A percentile compares a stretch with the other conserved stretches of the same genome.
Conservation (phyloP, 2,888 invertebrate genomes). For the Tinea semifulvella region DNA sequence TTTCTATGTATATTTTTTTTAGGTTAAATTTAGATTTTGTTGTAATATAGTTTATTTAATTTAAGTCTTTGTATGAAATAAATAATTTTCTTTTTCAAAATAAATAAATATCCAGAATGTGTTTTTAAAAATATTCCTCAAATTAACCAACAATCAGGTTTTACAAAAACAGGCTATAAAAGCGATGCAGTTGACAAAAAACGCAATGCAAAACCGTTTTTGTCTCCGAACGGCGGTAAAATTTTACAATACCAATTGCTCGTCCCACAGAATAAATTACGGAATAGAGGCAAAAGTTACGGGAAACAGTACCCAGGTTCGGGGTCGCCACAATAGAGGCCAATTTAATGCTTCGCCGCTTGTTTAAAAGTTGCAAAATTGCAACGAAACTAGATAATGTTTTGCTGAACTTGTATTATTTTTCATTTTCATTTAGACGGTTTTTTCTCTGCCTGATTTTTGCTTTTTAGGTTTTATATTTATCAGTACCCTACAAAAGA, state of each 20-base stretch:
- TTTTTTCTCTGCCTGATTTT: not conserved
- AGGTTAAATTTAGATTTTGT: too few relatives aligned
- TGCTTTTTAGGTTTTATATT: not conserved
- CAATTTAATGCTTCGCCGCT: constrained; percentile 32
- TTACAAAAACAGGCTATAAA: not conserved
- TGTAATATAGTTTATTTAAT: too few relatives aligned
- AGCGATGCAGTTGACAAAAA: not conserved
- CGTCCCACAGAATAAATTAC: constrained; percentile 11
- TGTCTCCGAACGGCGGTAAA: constrained; percentile 9
- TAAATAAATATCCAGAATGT: too few relatives aligned
- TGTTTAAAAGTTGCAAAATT: constrained; percentile 13
- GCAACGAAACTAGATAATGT: constrained; percentile 11
- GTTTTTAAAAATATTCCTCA: too few relatives aligned
- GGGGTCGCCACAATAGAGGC: constrained; percentile 18
- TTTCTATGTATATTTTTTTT: too few relatives aligned
- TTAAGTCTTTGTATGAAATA: too few relatives aligned
- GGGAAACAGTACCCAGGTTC: constrained; percentile 4
- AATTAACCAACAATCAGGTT: not conserved
- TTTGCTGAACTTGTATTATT: not conserved
- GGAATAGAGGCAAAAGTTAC: not conserved
- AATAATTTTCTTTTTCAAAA: too few relatives aligned
- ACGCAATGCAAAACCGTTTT: not conserved
- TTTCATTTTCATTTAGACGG: not conserved
- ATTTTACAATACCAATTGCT: constrained; percentile 13
- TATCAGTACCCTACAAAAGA: not conserved